Conservation (phyloP, 2,113 vertebrate species). For the Pangasianodon hypophthalmus region DNA sequence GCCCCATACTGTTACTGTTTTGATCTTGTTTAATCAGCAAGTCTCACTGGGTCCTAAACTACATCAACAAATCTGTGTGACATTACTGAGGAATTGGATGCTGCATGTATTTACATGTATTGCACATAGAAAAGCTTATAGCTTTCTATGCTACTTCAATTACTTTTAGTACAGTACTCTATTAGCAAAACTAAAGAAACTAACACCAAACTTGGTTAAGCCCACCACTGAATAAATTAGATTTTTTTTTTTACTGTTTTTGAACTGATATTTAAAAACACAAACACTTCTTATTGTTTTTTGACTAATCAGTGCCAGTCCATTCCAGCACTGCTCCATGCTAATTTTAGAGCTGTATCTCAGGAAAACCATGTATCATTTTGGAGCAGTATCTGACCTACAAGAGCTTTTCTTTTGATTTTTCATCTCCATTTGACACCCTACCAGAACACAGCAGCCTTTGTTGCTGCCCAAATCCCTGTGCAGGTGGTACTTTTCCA, state of each 20-base stretch:
- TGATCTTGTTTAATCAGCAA: neutral
- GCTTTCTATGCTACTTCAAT: no score
- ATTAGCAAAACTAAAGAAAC: neutral
- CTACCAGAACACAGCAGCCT: constrained; percentile 22
- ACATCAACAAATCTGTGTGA: neutral
- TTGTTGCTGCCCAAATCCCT: constrained; percentile 48
- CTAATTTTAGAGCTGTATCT: neutral
- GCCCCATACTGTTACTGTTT: neutral
- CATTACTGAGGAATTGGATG: neutral
- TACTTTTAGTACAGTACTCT: neutral
- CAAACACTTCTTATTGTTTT: neutral
- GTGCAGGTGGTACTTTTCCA: constrained; percentile 48
- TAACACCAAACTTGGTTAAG: neutral
- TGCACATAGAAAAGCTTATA: neutral
- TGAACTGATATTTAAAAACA: neutral
- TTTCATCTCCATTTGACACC: constrained; percentile 34
- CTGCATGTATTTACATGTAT: neutral
- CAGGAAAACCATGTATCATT: neutral
- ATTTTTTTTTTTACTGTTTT: neutral
- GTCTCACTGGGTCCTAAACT: neutral
- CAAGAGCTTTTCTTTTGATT: constrained; percentile 10
- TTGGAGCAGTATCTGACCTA: constrained; percentile 16
- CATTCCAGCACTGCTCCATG: neutral
- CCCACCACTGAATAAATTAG: neutral
- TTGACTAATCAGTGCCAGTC: neutral